Evolutionary conservation across 1,140 invertebrate genomes (phyloP).

Genomic region (Drosophila triauraria): DNA sequence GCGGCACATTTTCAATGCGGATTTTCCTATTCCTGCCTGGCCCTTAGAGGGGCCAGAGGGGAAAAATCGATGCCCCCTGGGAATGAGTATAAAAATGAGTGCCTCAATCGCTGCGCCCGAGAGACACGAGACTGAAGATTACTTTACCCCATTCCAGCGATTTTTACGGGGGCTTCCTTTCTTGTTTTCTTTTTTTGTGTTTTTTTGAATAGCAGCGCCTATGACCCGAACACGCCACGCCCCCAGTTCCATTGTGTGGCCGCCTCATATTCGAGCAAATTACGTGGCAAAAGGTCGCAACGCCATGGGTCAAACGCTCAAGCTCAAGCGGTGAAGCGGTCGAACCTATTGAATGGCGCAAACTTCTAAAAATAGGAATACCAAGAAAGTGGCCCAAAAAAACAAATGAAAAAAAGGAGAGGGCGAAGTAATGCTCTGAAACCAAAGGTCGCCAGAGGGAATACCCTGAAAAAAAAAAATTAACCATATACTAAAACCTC

Average conservation of each 20-base stretch:
- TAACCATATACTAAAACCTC: too few relatives aligned
- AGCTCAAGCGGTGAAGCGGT: conserved; percentile 14
- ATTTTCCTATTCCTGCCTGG: conserved; percentile 42
- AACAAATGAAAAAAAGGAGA: conserved; percentile 17
- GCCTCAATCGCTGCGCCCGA: conserved; percentile 37
- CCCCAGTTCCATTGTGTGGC: conserved; percentile 10
- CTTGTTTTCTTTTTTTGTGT: not conserved
- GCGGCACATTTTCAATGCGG: conserved; percentile 77
- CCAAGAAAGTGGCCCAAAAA: conserved; percentile 20
- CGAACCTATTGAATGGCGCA: conserved; percentile 36
- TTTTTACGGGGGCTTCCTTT: conserved; percentile 32
- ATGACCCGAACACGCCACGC: conserved; percentile 20
- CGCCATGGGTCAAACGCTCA: conserved; percentile 35
- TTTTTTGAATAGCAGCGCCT: conserved; percentile 19
- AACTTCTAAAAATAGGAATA: conserved; percentile 56
- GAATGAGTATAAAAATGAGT: conserved; percentile 35
- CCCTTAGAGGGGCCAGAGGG: not conserved
- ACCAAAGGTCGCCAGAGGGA: not conserved
- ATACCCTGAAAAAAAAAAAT: not conserved
- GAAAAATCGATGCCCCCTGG: conserved; percentile 25
- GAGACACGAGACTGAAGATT: conserved; percentile 46
- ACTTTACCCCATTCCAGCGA: conserved; percentile 35
- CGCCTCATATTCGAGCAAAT: conserved; percentile 62
- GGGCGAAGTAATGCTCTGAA: not conserved
- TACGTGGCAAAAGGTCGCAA: conserved; percentile 54